Base-by-base conservation (phyloP, 2,113 vertebrate genomes). In the Scomber japonicus region DNA sequence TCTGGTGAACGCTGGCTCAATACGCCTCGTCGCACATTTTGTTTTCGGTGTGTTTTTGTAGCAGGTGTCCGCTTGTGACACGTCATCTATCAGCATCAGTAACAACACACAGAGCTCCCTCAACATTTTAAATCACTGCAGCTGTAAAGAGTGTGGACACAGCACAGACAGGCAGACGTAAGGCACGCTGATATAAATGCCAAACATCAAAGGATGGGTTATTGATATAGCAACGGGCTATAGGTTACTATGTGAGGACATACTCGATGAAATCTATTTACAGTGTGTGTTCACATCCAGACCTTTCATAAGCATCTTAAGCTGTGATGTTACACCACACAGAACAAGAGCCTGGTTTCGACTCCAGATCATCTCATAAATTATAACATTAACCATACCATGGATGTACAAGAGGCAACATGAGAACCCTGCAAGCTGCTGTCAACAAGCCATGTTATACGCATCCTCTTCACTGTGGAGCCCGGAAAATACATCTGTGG, bases 201-300 rank as follows among this genome's bases (percentile, higher is more conserved):
- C 55, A 74, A 62, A 61, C 13, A 5, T 57, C 27, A 15, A 40
- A 31, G 5, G 14, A 17, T 30, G 60, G 17, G 24, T 56, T 74
- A 72, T 70, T 57, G 82, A 70, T 79, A 49, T 16, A 19, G 30
- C 49, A 0, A 2, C 1, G 3, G 51, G 17, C 46, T 72, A 73
- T 63, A n/a, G 78, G 71, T 80, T 71, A 64, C 45, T n/a, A 7
- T 7, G 62, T 15, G 35, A 68, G 78, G 30, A 75, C 64, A 24
- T 24, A 45, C 50, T 50, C 11, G 0, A 49, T 50, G 3, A 44
- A 61, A 64, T 62, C 63, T 72, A 73, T 81, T 82, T 70, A 48
- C 27, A 30, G 66, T 3, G 35, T 45, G 31, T 45, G 13, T 49
- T 68, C 15, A 60, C 19, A 48, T 48, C n/a, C 78, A 78, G 46